These are phyloP conservation scores for Pseudorectes ferrugineus DNA, from an alignment of 2,113 vertebrate genomes.

Conservation along the genomic window DNA sequence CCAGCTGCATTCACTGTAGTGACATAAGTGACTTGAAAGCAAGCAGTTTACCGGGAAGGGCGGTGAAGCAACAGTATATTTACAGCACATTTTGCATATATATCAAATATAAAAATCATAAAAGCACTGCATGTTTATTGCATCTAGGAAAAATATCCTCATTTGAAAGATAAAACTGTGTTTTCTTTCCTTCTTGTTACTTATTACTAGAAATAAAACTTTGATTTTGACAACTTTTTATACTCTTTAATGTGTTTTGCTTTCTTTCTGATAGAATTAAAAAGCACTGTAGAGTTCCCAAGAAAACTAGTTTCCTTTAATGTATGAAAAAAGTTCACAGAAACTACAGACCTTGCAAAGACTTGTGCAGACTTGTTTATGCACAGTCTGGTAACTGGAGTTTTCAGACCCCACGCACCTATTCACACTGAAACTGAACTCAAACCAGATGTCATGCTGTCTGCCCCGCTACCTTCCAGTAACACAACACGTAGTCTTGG, in stretches of 20 bases:
- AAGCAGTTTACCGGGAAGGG: not conserved
- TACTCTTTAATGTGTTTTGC: not conserved
- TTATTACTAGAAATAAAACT: slow-evolving; percentile 2
- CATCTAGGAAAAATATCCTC: not conserved
- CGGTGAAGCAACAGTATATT: not conserved
- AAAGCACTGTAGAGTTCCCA: not conserved
- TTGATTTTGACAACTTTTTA: not conserved
- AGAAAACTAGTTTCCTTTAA: not conserved
- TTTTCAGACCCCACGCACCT: not conserved
- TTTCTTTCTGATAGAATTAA: not conserved
- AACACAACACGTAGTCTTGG: not conserved
- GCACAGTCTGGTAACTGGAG: not conserved
- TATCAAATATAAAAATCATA: not conserved
- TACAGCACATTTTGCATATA: not conserved
- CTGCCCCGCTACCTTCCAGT: not conserved
- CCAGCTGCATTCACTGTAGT: not conserved
- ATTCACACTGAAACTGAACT: not conserved
- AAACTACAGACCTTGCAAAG: not conserved
- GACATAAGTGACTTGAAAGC: not conserved
- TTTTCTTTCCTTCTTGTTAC: not conserved
- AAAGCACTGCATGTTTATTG: not conserved
- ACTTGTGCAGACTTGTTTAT: slow-evolving; percentile 4
- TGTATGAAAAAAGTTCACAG: not conserved
- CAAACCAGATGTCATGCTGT: not conserved
- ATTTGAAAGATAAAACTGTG: not conserved